phyloP scores from a whole-genome alignment of 2,797 vertebrate species.

The Okamejei kenojei region DNA sequence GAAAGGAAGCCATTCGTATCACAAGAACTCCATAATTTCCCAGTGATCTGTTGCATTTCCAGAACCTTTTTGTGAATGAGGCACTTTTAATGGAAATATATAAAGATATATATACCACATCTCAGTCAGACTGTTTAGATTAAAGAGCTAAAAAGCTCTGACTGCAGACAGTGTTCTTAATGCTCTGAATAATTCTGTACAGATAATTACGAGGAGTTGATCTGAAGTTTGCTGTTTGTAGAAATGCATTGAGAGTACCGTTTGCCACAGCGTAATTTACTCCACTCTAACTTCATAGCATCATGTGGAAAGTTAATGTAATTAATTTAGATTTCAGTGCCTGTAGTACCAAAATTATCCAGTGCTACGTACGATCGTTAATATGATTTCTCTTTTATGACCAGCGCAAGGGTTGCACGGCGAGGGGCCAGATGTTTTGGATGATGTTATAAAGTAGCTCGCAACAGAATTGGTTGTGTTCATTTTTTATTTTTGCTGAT shows the following conservation, averaged over 20 bases:
- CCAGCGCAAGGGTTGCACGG: neutral
- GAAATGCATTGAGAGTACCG: neutral
- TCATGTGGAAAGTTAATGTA: neutral
- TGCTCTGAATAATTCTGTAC: slow-evolving; percentile 4
- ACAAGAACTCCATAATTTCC: neutral
- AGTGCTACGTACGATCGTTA: neutral
- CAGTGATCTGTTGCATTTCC: neutral
- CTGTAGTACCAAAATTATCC: neutral
- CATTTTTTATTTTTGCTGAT: neutral
- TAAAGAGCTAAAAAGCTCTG: neutral
- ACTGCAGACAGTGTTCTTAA: neutral
- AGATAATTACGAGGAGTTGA: neutral
- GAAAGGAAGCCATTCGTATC: neutral
- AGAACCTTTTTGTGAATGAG: neutral
- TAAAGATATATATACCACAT: neutral
- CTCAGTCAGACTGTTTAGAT: neutral
- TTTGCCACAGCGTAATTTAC: neutral
- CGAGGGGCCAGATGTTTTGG: neutral
- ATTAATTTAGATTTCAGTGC: neutral
- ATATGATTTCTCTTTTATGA: neutral
- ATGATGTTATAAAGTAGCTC: neutral
- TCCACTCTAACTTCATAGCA: neutral
- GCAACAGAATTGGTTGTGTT: neutral
- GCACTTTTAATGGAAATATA: neutral
- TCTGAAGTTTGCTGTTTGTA: neutral